phyloP scores from a whole-genome alignment of 2,797 vertebrate genomes.

The Acrossocheilus wenchowensis region DNA sequence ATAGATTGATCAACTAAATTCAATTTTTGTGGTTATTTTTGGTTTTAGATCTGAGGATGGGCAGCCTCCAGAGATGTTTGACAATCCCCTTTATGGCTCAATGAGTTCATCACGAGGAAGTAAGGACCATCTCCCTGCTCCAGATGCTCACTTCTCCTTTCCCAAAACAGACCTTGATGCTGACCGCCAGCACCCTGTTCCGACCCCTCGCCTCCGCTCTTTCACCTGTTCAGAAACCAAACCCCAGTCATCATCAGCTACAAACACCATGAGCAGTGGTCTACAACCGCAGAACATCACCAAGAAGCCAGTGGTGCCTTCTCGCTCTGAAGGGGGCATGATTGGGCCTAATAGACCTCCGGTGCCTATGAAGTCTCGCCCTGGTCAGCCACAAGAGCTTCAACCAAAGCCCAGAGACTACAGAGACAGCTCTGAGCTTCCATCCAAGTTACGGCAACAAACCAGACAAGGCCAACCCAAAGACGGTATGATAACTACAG shows the following conservation, averaged over 20 bases:
- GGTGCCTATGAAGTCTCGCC: conserved; percentile 84
- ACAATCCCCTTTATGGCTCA: conserved; percentile 93
- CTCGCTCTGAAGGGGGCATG: conserved; percentile 80
- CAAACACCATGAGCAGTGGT: conserved; percentile 33
- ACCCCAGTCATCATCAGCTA: conserved; percentile 64
- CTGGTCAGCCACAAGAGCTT: conserved; percentile 63
- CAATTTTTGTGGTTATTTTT: neutral
- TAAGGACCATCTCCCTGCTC: conserved; percentile 77
- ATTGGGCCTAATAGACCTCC: conserved; percentile 79
- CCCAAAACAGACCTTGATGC: conserved; percentile 78
- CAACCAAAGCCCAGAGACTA: conserved; percentile 84
- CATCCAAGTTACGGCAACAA: conserved; percentile 74
- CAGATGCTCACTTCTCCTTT: conserved; percentile 68
- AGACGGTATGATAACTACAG: conserved; percentile 67
- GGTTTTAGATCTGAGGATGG: conserved; percentile 70
- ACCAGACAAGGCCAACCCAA: conserved; percentile 69
- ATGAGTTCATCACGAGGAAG: conserved; percentile 71
- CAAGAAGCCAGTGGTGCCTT: conserved; percentile 86
- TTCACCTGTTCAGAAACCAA: conserved; percentile 86
- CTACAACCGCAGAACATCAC: conserved; percentile 59
- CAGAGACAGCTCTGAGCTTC: conserved; percentile 85
- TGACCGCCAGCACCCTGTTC: conserved; percentile 76
- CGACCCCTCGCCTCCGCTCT: conserved; percentile 84
- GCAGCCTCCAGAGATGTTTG: conserved; percentile 88
- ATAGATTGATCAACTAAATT: neutral